Percentiles rank a stretch among this genome's conserved stretches.
phyloP scores from a whole-genome alignment of 2,888 invertebrate genomes.

The Ormyrus labotus region DNA sequence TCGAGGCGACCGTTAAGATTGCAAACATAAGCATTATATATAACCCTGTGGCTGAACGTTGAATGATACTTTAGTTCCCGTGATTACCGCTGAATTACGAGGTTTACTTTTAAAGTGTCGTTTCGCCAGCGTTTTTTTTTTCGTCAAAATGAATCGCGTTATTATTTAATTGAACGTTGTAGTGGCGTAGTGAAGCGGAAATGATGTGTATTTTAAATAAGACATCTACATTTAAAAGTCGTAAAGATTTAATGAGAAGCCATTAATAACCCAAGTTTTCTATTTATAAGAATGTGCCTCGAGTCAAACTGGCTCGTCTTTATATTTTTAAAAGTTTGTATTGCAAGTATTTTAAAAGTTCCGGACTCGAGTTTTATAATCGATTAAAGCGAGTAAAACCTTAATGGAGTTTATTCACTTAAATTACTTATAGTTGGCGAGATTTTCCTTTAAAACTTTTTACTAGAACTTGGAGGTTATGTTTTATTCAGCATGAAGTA shows the following conservation, averaged over 20 bases:
- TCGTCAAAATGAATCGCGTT: no score
- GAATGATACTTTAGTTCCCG: no score
- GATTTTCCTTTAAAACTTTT: not conserved
- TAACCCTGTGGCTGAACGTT: not conserved
- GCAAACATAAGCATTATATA: not conserved
- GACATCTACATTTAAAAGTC: no score
- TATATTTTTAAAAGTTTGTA: not conserved
- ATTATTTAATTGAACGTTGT: no score
- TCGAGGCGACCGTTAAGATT: not conserved
- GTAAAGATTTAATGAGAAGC: no score
- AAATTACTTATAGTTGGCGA: not conserved
- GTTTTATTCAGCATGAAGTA: not conserved
- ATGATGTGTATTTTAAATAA: no score
- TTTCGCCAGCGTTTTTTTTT: no score
- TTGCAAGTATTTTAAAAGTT: slow-evolving; percentile 5
- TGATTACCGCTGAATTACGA: no score
- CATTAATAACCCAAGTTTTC: not conserved
- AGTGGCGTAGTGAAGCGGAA: no score
- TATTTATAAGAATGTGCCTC: not conserved
- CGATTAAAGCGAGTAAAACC: not conserved
- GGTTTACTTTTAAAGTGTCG: no score
- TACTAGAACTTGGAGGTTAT: not conserved
- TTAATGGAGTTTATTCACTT: not conserved
- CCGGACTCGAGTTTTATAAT: not conserved
- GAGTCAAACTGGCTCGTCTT: not conserved